A percentile compares a stretch with the other conserved stretches of the same genome.
These are phyloP conservation scores for Chitala chitala DNA, from an alignment of 2,113 vertebrate genomes.

Conservation along the genomic window DNA sequence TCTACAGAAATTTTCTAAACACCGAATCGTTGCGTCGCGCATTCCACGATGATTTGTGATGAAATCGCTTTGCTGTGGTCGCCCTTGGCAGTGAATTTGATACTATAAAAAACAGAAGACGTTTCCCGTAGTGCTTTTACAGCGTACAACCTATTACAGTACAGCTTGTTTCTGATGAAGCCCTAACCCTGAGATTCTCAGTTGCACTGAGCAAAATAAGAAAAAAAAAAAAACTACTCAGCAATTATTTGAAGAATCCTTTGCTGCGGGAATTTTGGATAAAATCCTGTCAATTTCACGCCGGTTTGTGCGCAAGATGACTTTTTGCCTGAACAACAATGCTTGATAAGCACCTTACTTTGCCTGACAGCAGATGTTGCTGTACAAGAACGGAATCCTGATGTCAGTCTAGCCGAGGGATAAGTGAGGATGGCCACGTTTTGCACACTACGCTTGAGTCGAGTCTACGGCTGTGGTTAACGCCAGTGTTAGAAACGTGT, in stretches of 20 bases:
- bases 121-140: background rate
- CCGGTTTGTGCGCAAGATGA: background rate
- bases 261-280: background rate
- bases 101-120: no score
- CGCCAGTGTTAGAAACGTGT: no score
- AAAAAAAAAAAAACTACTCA: background rate
- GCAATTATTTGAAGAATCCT: background rate
- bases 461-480: no score
- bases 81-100: no score
- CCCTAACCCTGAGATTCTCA: background rate
- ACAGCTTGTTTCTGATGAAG: background rate
- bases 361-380: background rate
- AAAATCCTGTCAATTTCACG: constrained; percentile 5
- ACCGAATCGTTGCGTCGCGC: no score
- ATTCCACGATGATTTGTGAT: no score
- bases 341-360: background rate
- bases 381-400: no score
- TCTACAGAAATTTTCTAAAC: no score
- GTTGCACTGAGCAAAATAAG: background rate
- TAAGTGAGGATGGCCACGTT: background rate
- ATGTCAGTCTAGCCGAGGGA: background rate
- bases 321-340: background rate
- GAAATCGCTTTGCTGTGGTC: no score
- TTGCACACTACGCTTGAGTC: no score
- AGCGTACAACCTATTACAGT: background rate